Base-by-base conservation (phyloP, 2,797 vertebrate species). In the Sandelia bainsii region DNA sequence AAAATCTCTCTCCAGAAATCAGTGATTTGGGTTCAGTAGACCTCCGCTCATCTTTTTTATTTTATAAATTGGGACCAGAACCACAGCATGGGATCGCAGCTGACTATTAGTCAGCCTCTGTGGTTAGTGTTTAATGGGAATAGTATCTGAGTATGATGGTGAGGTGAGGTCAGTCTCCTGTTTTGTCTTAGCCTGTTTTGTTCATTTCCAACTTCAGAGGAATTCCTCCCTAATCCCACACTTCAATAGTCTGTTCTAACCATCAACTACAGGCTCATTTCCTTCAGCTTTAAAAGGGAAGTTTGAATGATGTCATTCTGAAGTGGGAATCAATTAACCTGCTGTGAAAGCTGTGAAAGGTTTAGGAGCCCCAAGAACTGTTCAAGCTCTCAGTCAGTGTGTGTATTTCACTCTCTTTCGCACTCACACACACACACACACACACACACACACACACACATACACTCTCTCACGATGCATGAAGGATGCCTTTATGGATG, bases 291-390 rank as follows among this genome's bases (percentile, higher is more conserved):
- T 78, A 57, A 76, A 75, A 39, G 20, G 62, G 63, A 72, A 56
- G 72, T 72, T 61, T 77, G 72, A 80, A 82, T 89, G 83, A 90
- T 82, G 82, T 82, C 77, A 90, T 75, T 50, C 39, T 78, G 53
- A 90, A 84, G 82, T 63, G 64, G 75, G 71, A 72, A 68, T 82
- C 83, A 82, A 82, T 84, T 90, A 87, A 89, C 84, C 84, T 85
- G 72, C 69, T 69, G n/a, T n/a, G 76, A 80, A 63, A 89, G 76
- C 74, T 77, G 67, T 60, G 71, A 74, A 81, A 73, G 69, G 32
- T 62, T 77, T 80, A 50, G n/a, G 71, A 69, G 68, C 75, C 50
- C 62, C 56, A 27, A 53, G 66, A 70, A 49, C 22, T 39, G 14
- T 46, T 42, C 13, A 20, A 10, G 17, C 57, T 64, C 63, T 75